phyloP scores from a whole-genome alignment of 2,888 invertebrate species.

The Conops quadrifasciatus region DNA sequence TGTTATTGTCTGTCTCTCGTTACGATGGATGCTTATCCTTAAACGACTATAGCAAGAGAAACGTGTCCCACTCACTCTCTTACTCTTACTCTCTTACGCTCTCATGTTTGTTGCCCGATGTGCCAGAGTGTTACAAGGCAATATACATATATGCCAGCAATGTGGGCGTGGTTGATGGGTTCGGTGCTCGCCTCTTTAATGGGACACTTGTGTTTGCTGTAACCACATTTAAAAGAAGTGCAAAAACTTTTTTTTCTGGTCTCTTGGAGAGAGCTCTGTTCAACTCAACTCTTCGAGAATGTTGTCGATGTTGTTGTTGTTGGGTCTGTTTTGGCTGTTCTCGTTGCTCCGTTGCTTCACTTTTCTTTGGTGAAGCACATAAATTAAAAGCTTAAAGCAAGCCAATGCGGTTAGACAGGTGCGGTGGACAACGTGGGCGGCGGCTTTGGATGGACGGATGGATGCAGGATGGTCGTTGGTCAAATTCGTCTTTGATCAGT shows the following conservation, averaged over 20 bases:
- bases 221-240: slow-evolving; percentile 7
- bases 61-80: not conserved
- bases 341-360: not conserved
- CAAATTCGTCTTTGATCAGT: too few relatives aligned
- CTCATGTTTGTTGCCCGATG: not conserved
- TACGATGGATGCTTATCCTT: not conserved
- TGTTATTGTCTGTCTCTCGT: not conserved
- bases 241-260: not conserved
- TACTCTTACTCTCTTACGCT: not conserved
- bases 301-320: not conserved
- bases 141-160: not conserved
- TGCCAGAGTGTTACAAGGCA: not conserved
- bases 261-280: not conserved
- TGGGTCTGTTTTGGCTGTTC: not conserved
- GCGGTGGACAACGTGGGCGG: not conserved
- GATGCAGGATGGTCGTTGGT: not conserved
- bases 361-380: slow-evolving; percentile 4
- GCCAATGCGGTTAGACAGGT: not conserved
- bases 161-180: slow-evolving; percentile 3
- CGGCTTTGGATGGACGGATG: not conserved
- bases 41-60: not conserved
- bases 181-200: not conserved
- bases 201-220: not conserved
- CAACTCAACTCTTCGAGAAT: not conserved
- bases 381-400: slow-evolving; percentile 1